Conservation (phyloP, 2,888 invertebrate species). For the Apocheima hispidaria region DNA sequence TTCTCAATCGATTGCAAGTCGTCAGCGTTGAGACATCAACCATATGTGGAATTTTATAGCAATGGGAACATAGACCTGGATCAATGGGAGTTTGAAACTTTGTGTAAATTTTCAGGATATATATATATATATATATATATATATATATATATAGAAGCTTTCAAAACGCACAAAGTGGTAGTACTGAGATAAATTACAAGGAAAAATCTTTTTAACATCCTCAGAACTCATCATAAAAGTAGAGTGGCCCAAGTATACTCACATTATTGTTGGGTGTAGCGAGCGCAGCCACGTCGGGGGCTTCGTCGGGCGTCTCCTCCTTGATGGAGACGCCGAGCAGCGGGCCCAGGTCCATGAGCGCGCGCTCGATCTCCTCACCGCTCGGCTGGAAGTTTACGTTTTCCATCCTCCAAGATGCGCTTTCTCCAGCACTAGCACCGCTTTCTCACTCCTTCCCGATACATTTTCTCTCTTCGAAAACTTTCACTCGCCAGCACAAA, state of each 20-base stretch:
- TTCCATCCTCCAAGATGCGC: constrained; percentile 64
- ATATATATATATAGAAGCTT: too few species aligned
- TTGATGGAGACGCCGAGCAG: constrained; percentile 81
- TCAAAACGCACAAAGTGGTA: too few species aligned
- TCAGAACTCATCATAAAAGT: neutral
- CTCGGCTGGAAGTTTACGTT: constrained; percentile 73
- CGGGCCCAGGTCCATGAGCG: constrained; percentile 80
- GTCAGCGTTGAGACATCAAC: too few species aligned
- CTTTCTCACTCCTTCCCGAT: constrained; percentile 54
- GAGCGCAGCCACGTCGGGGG: constrained; percentile 56
- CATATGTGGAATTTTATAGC: too few species aligned
- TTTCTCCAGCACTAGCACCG: constrained; percentile 48
- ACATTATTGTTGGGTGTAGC: constrained; percentile 59
- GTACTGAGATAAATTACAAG: neutral
- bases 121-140: too few species aligned
- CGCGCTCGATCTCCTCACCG: constrained; percentile 80
- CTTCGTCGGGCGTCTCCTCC: constrained; percentile 77
- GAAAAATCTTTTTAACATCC: constrained; percentile 26
- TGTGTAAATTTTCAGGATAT: too few species aligned
- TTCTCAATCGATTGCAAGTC: too few species aligned
- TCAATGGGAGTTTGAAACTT: too few species aligned
- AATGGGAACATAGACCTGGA: too few species aligned
- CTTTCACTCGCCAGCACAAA: constrained; percentile 74
- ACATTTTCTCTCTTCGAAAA: constrained; percentile 66
- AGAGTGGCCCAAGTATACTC: constrained; percentile 41